Evolutionary conservation across 2,797 vertebrate genomes (phyloP).

Genomic region (Orientallactaga sibirica): DNA sequence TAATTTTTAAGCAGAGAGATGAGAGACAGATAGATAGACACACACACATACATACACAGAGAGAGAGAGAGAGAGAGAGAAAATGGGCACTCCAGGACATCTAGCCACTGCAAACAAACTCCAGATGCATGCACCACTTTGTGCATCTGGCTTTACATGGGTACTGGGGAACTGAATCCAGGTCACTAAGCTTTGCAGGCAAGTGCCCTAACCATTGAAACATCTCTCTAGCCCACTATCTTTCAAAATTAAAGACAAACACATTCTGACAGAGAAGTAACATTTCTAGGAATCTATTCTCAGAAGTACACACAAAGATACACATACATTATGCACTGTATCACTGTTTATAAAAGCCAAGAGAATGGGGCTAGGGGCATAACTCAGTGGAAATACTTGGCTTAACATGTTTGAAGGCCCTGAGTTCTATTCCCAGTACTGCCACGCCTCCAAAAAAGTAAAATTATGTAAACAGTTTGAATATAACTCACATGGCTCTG

Average conservation of each 20-base stretch:
- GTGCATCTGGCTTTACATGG: no score
- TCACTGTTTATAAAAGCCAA: conserved; percentile 26
- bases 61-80: no score
- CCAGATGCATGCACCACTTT: no score
- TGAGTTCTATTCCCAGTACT: background rate
- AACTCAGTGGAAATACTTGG: background rate
- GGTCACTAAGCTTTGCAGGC: no score
- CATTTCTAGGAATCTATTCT: conserved; percentile 58
- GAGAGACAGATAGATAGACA: no score
- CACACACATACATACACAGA: no score
- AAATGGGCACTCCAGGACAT: no score
- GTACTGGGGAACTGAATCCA: no score
- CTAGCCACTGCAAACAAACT: no score
- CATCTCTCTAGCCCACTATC: background rate
- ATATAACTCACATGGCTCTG: conserved; percentile 11
- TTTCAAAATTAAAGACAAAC: conserved; percentile 69
- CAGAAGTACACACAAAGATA: conserved; percentile 29
- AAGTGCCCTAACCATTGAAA: no score
- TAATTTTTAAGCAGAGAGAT: background rate
- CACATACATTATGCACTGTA: conserved; percentile 26
- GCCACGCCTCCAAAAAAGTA: background rate
- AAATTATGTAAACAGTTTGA: conserved; percentile 51
- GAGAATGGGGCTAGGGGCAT: conserved; percentile 11
- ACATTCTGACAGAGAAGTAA: conserved; percentile 54
- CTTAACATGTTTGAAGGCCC: background rate